phyloP scores from a whole-genome alignment of 2,113 vertebrate species.

The Elachura formosa region DNA sequence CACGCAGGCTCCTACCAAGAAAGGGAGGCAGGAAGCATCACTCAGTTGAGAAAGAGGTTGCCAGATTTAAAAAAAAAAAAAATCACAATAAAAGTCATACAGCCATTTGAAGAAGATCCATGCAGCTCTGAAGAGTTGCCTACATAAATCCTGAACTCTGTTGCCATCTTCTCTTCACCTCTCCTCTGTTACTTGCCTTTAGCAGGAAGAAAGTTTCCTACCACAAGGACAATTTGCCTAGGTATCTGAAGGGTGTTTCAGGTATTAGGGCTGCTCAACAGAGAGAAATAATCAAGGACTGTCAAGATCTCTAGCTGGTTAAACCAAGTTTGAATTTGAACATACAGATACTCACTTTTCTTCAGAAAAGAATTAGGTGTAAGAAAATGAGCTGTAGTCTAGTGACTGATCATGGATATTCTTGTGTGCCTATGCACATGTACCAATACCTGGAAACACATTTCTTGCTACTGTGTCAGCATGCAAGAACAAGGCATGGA shows the following conservation, averaged over 20 bases:
- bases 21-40: conserved; percentile 51
- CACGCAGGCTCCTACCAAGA: conserved; percentile 23
- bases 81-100: neutral
- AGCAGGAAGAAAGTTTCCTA: neutral
- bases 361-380: neutral
- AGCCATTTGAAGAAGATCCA: neutral
- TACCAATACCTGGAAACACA: rapidly evolving
- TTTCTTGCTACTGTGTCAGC: neutral
- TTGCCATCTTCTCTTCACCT: neutral
- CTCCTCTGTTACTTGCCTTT: neutral
- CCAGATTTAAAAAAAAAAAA: neutral
- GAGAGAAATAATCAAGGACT: neutral
- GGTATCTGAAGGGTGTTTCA: neutral
- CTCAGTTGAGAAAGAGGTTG: conserved; percentile 21
- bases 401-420: neutral
- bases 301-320: neutral
- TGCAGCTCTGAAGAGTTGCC: neutral
- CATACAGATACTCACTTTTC: neutral
- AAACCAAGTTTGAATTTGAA: neutral
- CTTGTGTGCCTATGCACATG: rapidly evolving
- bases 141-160: neutral
- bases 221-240: neutral
- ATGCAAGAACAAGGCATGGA: neutral
- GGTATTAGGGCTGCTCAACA: neutral
- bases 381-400: neutral